Conservation (phyloP, 2,113 vertebrate genomes). For the Pteropus alecto region DNA sequence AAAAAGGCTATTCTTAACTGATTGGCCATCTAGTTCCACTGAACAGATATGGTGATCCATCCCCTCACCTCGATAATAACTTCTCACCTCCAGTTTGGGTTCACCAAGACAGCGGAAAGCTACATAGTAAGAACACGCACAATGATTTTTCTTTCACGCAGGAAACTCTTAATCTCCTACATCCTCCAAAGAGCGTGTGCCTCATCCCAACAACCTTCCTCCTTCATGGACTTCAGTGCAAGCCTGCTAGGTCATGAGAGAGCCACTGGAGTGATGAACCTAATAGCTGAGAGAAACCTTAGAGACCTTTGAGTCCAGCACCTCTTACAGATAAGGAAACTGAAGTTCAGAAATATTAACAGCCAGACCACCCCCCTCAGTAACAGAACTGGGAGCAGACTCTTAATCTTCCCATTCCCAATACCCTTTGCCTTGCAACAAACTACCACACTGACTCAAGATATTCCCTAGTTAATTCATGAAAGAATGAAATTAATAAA, state of each 20-base stretch:
- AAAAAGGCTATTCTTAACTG: not conserved
- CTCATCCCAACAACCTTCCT: not conserved
- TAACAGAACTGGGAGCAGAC: not conserved
- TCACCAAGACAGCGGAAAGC: not conserved
- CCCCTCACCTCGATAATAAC: not conserved
- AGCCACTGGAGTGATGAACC: not conserved
- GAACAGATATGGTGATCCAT: not conserved
- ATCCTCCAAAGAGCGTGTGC: not conserved
- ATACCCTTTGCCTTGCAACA: not conserved
- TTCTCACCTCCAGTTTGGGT: not conserved
- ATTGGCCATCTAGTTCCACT: not conserved
- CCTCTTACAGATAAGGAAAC: not conserved
- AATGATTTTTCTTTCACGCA: not conserved
- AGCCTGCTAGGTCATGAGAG: not conserved
- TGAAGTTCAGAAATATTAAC: not conserved
- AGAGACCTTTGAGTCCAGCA: not conserved
- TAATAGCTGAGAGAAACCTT: not conserved
- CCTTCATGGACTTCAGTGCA: not conserved
- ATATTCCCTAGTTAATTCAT: not conserved
- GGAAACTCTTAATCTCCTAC: not conserved
- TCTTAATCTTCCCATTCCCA: not conserved
- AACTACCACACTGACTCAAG: not conserved
- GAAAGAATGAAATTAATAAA: slow-evolving; percentile 43
- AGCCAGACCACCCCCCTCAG: not conserved
- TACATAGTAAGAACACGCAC: not conserved